Evolutionary conservation across 2,797 vertebrate genomes (phyloP), one percentile per base, ranked within the genome.

Genomic region (Amblyraja radiata): DNA sequence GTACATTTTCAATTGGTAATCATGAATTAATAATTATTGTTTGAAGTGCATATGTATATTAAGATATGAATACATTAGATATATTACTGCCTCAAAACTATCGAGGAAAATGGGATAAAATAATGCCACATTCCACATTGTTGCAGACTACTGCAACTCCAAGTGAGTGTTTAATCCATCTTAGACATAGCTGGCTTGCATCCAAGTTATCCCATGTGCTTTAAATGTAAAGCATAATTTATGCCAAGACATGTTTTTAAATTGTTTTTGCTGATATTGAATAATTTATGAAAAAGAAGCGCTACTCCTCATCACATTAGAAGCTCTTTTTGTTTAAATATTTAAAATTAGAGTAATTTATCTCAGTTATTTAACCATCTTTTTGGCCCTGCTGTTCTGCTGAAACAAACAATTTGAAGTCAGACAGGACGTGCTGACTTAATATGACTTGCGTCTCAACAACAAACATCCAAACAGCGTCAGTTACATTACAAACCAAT

Each of bases 201-300:
- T 92, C 39, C 71, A 92, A 92, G 11, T 76, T 74, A 14, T 54
- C 25, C 36, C 39, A 76, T 76, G 65, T 58, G n/a, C 86, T 90
- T 65, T 71, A 92, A 92, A 92, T n/a, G 71, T 74, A 76, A 74
- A 92, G 28, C 46, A 54, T 76, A 74, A 92, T 92, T 92, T 92
- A 58, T 13, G 46, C 21, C 68, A 74, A 46, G 25, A 92, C 10
- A 71, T 54, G 46, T 76, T 71, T 54, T 74, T 76, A 76, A 92
- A 76, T 54, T 90, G 65, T 32, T 92, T 92, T 39, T 39, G 39
- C 25, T 91, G 71, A 76, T 92, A 71, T 23, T 92, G 90, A 92
- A 92, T 92, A 92, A 92, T 92, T 92, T 74, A 92, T 92, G 68
- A 39, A 74, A 92, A 92, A 80, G 7, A 54, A 28, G 46, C 39